A percentile compares a stretch with the other conserved stretches of the same genome.
Conservation (phyloP, 2,797 vertebrate genomes). For the Acanthurus leucopareius region DNA sequence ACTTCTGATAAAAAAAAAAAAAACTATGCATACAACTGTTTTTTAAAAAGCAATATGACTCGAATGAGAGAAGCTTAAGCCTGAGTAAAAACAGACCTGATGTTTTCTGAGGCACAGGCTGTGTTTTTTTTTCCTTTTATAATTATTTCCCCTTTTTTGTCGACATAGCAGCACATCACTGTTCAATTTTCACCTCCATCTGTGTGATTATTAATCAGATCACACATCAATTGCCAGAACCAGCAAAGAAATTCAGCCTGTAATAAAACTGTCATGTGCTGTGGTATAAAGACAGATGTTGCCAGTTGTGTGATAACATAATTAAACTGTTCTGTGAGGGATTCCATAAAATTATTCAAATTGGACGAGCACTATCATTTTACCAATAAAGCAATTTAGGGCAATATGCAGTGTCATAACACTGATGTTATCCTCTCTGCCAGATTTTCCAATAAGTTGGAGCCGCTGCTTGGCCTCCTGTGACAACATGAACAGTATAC, state of each 20-base stretch:
- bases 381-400: slow-evolving; percentile 92
- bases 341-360: slow-evolving; percentile 92
- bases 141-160: slow-evolving; percentile 76
- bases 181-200: slow-evolving; percentile 89
- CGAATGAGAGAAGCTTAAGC: slow-evolving; percentile 43
- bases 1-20: slow-evolving; percentile 47
- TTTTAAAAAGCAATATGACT: slow-evolving; percentile 68
- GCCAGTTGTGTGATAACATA: slow-evolving; percentile 92
- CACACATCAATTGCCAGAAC: slow-evolving; percentile 90
- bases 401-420: slow-evolving; percentile 90
- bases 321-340: slow-evolving; percentile 91
- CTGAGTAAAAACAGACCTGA: slow-evolving; percentile 51
- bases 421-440: slow-evolving; percentile 86
- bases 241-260: slow-evolving; percentile 89
- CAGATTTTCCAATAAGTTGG: slow-evolving; percentile 87
- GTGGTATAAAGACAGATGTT: slow-evolving; percentile 92
- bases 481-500: slow-evolving; percentile 80
- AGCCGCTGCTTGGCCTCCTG: slow-evolving; percentile 71
- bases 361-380: slow-evolving; percentile 92
- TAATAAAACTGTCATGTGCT: slow-evolving; percentile 94
- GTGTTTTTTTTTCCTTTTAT: slow-evolving; percentile 64
- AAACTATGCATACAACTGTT: slow-evolving; percentile 41
- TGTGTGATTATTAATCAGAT: slow-evolving; percentile 91
- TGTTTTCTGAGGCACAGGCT: slow-evolving; percentile 63
- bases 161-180: slow-evolving; percentile 80